Conservation (phyloP, 2,113 vertebrate genomes). For the Lota lota region DNA sequence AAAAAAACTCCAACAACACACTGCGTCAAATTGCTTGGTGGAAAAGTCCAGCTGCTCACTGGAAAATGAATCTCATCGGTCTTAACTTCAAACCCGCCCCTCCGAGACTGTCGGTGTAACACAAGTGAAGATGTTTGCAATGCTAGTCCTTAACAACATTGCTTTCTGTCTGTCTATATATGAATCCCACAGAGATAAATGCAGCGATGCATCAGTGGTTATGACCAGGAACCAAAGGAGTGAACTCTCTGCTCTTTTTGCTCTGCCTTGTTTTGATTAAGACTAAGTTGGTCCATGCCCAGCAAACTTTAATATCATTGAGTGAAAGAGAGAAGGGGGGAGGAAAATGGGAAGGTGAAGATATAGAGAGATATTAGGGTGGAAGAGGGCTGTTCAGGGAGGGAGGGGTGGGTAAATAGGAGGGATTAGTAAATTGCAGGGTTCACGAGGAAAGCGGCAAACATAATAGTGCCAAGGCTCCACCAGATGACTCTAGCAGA, state of each 20-base stretch:
- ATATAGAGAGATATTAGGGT: not conserved
- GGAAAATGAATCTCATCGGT: no score
- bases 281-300: slow-evolving; percentile 54
- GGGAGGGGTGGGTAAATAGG: slow-evolving; percentile 5
- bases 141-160: no score
- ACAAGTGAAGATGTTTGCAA: no score
- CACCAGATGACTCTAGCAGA: slow-evolving; percentile 55
- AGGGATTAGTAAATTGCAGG: slow-evolving; percentile 47
- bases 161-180: slow-evolving; percentile 8
- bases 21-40: no score
- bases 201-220: slow-evolving; percentile 30
- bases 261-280: slow-evolving; percentile 65
- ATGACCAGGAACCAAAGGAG: slow-evolving; percentile 30
- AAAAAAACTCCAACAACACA: not conserved
- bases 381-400: not conserved
- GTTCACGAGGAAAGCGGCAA: slow-evolving; percentile 55
- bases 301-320: slow-evolving; percentile 49
- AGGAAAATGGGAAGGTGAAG: slow-evolving; percentile 6
- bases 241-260: slow-evolving; percentile 19
- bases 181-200: slow-evolving; percentile 41
- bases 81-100: no score
- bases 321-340: slow-evolving; percentile 3
- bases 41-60: no score
- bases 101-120: no score
- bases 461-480: slow-evolving; percentile 23